These are phyloP conservation scores for Tigriopus californicus DNA, from an alignment of 2,888 invertebrate genomes.

Conservation along the genomic window DNA sequence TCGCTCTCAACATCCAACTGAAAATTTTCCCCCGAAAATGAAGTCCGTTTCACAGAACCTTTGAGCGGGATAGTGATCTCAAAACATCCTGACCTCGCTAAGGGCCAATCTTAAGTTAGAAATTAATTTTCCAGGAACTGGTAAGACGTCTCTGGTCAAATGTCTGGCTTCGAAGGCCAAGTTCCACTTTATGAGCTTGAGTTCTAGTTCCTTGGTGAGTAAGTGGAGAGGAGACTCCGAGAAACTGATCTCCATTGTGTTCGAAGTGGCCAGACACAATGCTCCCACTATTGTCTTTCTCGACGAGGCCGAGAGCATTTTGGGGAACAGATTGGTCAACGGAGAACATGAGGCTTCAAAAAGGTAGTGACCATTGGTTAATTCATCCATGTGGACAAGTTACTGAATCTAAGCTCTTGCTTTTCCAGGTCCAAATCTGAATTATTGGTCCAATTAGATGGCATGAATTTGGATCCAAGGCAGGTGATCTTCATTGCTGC, in stretches of 20 bases:
- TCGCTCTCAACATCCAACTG: no score
- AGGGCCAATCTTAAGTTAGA: no score
- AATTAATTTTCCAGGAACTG: no score
- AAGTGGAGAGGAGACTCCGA: constrained; percentile 11
- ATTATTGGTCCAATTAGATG: constrained; percentile 10
- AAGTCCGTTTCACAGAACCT: no score
- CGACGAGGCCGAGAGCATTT: constrained; percentile 4
- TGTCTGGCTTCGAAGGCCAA: background rate
- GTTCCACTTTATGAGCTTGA: background rate
- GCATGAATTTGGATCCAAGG: background rate
- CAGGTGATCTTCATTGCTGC: constrained; percentile 4
- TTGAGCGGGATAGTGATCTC: no score
- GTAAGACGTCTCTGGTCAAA: no score
- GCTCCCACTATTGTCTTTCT: constrained; percentile 5
- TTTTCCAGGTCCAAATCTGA: constrained; percentile 12
- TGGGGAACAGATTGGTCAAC: background rate
- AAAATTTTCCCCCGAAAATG: no score
- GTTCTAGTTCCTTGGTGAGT: background rate
- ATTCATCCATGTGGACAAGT: no score
- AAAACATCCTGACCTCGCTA: no score
- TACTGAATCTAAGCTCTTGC: background rate
- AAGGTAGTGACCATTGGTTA: background rate
- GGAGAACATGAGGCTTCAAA: constrained; percentile 1
- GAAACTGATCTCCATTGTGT: constrained; percentile 4
- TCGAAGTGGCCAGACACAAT: background rate